Evolutionary conservation across 2,888 invertebrate genomes (phyloP), one percentile per base, ranked within the genome.

Genomic region (Endomychus coccineus): DNA sequence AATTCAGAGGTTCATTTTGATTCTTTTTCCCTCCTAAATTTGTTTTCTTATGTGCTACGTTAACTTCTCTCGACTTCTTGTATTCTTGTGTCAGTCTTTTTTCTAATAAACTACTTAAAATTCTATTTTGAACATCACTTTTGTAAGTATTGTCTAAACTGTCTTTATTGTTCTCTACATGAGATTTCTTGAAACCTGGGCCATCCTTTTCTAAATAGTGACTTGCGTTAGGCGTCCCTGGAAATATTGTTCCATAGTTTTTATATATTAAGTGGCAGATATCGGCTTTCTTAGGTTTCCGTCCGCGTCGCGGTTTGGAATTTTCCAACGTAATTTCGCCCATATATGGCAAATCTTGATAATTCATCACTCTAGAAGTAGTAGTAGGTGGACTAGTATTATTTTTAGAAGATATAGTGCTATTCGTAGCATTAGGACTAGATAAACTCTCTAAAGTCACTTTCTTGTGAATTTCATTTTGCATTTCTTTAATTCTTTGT

Each of bases 181-280:
- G 15, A 5, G 31, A 3, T 27, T 27, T 38, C 13, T 38, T 38
- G 2, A 31, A 28, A n/a, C 6, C 59, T 32, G 52, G 55, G n/a
- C 60, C 43, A 22, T 67, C 64, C 23, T 73, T 70, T 22, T 71
- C 73, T 3, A 61, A 48, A 34, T 70, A 68, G 27, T 71, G 71
- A 17, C 69, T 35, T 3, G 39, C 34, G 23, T 39, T 39, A 0
- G 83, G 83, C 5, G 81, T 82, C 0, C 83, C 83, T 0, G 86
- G 85, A 31, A 86, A 75, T 9, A 88, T 84, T 0, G 87, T 89
- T 2, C 89, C 90, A 58, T 90, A 90, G 61, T 90, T 90, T 60
- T 90, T 90, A 56, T 90, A 89, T 48, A 90, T 90, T 25, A 90
- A 68, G 56, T 90, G 90, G 48, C 90, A 90, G 47, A 91, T 91